These are phyloP conservation scores for Apogon hyalosoma DNA, from an alignment of 2,797 vertebrate genomes.

Conservation along the genomic window DNA sequence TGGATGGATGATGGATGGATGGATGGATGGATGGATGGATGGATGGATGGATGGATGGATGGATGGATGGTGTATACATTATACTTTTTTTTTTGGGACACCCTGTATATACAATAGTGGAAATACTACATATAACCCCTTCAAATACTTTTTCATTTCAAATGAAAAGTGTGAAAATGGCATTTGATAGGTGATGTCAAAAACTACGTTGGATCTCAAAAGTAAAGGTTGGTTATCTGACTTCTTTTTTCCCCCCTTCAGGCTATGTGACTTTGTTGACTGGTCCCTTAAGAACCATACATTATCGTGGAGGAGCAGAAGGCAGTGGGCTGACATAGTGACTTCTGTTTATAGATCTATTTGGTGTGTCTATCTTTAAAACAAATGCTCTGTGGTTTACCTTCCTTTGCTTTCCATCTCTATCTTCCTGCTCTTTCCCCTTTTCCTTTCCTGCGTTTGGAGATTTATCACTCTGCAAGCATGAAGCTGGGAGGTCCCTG, in stretches of 20 bases:
- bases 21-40: too few species aligned
- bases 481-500: constrained; percentile 52
- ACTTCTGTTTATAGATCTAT: constrained; percentile 65
- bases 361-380: constrained; percentile 62
- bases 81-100: too few species aligned
- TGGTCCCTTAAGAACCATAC: constrained; percentile 60
- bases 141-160: too few species aligned
- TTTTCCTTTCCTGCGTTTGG: constrained; percentile 21
- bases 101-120: too few species aligned
- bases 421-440: constrained; percentile 25
- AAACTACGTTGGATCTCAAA: neutral
- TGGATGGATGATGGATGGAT: too few species aligned
- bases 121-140: too few species aligned
- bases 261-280: constrained; percentile 56
- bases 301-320: constrained; percentile 47
- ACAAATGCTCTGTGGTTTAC: constrained; percentile 60
- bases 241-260: constrained; percentile 12
- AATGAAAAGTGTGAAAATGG: neutral
- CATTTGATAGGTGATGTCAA: neutral
- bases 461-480: constrained; percentile 54
- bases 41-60: too few species aligned
- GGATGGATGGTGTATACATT: too few species aligned
- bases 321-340: constrained; percentile 48
- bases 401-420: constrained; percentile 45
- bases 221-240: neutral